Base-by-base conservation (phyloP, 2,797 vertebrate species). In the Eurystomus glaucurus region DNA sequence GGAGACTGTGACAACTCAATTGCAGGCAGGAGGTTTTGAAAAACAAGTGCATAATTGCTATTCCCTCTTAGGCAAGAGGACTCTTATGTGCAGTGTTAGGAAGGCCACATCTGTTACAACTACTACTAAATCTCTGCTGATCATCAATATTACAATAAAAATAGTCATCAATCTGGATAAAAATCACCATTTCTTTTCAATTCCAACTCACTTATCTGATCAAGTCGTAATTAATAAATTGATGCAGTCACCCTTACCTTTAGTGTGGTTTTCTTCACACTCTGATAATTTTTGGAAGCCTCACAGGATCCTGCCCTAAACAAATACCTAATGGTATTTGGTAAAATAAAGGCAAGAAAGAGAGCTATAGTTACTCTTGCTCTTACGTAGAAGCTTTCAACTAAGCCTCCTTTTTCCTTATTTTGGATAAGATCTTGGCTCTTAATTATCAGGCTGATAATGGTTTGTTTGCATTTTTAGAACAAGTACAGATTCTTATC, bases 1-100 rank as follows among this genome's bases (percentile, higher is more conserved):
- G 83, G 95, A 98, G 88, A 88, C 83, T 57, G 72, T 98, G 96
- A 98, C 98, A 98, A 97, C 97, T 98, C 98, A 98, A 98, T 98
- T 97, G 94, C 86, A 95, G 96, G 75, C 97, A 97, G 98, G 76
- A 97, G 96, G 95, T 97, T 94, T 94, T 96, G 91, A 97, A 98
- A 98, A 97, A 94, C 93, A 90, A 57, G 85, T 72, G 84, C 93
- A 95, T 98, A 97, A 98, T 98, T 98, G 82, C 64, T 96, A 54
- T 91, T 98, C 88, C 90, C n/a, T 69, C 81, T 96, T 85, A 97
- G 89, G 88, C 95, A 79, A 89, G 94, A 85, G 54, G 51, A 93
- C 72, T 95, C 72, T 70, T 87, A 69, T 82, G 77, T 89, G 74
- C 92, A 96, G 88, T 60, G 50, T 45, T 70, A 93, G 88, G 68